These are phyloP conservation scores for Zapus hudsonius DNA, from an alignment of 2,113 vertebrate genomes.

Conservation along the genomic window DNA sequence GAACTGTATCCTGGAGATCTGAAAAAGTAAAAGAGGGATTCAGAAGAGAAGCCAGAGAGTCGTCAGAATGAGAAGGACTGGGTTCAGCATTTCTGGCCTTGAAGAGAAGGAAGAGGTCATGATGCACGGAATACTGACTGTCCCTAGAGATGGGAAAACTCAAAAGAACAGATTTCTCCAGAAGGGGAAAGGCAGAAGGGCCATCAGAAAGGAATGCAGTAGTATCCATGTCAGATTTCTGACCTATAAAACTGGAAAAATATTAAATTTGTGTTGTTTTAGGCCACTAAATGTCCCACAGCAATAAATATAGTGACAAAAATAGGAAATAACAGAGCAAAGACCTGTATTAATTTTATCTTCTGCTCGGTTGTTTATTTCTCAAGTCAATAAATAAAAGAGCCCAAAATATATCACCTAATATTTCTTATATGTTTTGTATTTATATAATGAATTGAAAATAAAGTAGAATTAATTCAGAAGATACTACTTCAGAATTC, in stretches of 20 bases:
- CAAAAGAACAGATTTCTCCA: background rate
- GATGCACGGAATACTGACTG: too few species aligned
- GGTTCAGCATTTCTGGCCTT: background rate
- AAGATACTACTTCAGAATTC: background rate
- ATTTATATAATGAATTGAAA: background rate
- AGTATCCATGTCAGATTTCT: background rate
- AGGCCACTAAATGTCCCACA: background rate
- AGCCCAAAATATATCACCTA: background rate
- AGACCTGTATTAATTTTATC: background rate
- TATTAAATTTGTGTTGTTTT: background rate
- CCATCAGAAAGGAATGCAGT: background rate
- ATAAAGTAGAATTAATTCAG: background rate
- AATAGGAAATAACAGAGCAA: background rate
- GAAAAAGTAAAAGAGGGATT: background rate
- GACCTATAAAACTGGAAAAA: background rate
- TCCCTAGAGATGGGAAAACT: background rate
- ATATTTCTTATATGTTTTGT: background rate
- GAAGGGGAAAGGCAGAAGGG: too few species aligned
- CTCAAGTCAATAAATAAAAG: background rate
- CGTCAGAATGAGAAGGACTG: background rate
- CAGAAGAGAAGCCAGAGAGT: background rate
- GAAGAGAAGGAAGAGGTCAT: background rate
- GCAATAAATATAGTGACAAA: background rate
- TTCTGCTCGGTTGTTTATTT: background rate
- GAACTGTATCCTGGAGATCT: background rate